Evolutionary conservation across 2,113 vertebrate species (phyloP).

Genomic region (Toxotes jaculatrix): DNA sequence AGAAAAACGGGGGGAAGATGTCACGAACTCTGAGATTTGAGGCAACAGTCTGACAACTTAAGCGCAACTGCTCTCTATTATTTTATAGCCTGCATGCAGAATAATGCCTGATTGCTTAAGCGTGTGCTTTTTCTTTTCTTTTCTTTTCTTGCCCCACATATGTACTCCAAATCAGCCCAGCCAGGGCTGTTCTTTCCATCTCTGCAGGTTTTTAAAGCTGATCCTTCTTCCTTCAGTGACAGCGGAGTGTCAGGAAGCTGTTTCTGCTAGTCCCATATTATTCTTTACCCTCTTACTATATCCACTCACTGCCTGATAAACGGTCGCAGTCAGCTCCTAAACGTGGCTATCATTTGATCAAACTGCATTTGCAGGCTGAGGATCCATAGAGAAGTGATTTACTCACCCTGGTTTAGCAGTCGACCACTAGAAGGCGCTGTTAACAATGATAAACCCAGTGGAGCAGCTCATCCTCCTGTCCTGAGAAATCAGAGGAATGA

Average conservation of each 20-base stretch:
- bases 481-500: conserved; percentile 14
- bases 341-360: conserved; percentile 25
- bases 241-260: conserved; percentile 38
- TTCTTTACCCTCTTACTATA: not conserved
- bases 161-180: conserved; percentile 55
- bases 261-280: conserved; percentile 1
- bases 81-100: conserved; percentile 57
- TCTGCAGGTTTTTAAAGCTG: conserved; percentile 11
- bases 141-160: conserved; percentile 34
- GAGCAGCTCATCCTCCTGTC: not conserved
- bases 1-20: not conserved
- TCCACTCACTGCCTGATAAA: conserved; percentile 51
- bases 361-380: conserved; percentile 5
- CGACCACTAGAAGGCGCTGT: conserved; percentile 84
- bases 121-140: conserved; percentile 49
- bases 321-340: conserved; percentile 19
- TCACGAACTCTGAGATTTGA: conserved; percentile 54
- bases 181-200: conserved; percentile 57
- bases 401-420: not conserved
- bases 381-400: conserved; percentile 15
- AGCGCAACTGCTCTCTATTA: conserved; percentile 55
- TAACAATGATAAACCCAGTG: conserved; percentile 74
- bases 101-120: conserved; percentile 65
- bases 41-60: conserved; percentile 59
- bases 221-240: conserved; percentile 25